Percentiles rank a stretch among this genome's conserved stretches.
phyloP scores from a whole-genome alignment of 2,797 vertebrate species.

The Synanceia verrucosa region DNA sequence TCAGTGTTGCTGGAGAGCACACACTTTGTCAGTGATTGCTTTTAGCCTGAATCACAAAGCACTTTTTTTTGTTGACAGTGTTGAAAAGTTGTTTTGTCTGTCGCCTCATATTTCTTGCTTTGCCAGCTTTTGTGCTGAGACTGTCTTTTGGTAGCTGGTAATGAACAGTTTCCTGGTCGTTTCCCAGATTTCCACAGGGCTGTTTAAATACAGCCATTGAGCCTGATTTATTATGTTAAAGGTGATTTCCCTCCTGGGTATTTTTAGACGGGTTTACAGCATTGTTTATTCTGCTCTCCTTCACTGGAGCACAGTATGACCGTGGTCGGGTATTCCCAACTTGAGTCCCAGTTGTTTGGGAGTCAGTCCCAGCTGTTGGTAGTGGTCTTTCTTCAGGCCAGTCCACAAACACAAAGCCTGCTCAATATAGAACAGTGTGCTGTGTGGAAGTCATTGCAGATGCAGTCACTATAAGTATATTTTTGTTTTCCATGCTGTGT shows the following conservation, averaged over 20 bases:
- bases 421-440: conserved; percentile 14
- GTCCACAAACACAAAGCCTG: conserved; percentile 9
- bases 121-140: conserved; percentile 23
- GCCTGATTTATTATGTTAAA: conserved; percentile 50
- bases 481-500: neutral
- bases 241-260: conserved; percentile 56
- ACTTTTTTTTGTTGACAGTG: conserved; percentile 21
- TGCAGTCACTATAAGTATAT: neutral
- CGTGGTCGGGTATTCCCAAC: conserved; percentile 40
- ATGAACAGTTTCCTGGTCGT: conserved; percentile 52
- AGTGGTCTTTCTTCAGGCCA: conserved; percentile 23
- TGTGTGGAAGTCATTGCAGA: conserved; percentile 13
- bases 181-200: conserved; percentile 53
- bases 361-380: conserved; percentile 46
- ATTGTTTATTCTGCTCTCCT: conserved; percentile 52
- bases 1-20: conserved; percentile 1
- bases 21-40: conserved; percentile 12
- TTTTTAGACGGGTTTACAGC: conserved; percentile 55
- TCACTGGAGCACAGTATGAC: conserved; percentile 16
- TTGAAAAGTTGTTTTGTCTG: conserved; percentile 30
- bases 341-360: conserved; percentile 26
- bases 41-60: conserved; percentile 7
- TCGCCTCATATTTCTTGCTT: conserved; percentile 23
- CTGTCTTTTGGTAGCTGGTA: conserved; percentile 20
- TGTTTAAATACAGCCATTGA: conserved; percentile 46